These are phyloP conservation scores for Slavum lentiscoides DNA, from an alignment of 2,888 invertebrate species.

Conservation along the genomic window DNA sequence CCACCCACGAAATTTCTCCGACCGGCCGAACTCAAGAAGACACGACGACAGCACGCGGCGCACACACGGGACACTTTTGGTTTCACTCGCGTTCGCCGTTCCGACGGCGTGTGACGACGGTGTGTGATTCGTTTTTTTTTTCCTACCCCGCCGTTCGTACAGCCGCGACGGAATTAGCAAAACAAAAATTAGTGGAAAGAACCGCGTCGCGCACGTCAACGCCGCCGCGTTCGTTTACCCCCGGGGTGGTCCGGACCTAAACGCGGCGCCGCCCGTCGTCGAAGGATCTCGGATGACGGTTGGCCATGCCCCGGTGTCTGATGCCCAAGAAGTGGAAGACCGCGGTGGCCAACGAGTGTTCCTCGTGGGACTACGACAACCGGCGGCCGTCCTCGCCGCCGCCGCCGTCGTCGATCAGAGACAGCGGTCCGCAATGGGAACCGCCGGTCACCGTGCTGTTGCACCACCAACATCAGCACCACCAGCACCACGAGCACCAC, in stretches of 20 bases:
- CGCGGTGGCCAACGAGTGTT: slow-evolving; percentile 56
- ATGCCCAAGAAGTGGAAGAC: slow-evolving; percentile 90
- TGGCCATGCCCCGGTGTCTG: slow-evolving; percentile 84
- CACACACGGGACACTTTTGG: no score
- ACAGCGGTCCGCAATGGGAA: slow-evolving; percentile 32
- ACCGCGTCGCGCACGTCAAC: no score
- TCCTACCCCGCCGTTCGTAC: no score
- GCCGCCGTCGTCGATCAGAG: slow-evolving; percentile 44
- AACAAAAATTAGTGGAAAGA: no score
- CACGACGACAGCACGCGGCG: no score
- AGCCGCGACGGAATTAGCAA: no score
- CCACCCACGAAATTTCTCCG: no score
- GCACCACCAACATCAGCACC: slow-evolving; percentile 37
- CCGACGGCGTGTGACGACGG: no score
- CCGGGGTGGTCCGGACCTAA: background rate
- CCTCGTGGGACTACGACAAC: slow-evolving; percentile 40
- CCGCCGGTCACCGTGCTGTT: slow-evolving; percentile 53
- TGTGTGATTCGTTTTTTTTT: no score
- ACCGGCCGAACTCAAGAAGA: no score
- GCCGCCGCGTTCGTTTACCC: no score
- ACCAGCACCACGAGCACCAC: slow-evolving; percentile 54
- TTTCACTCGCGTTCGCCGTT: no score
- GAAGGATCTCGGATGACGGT: slow-evolving; percentile 41
- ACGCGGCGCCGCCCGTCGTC: background rate
- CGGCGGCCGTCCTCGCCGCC: slow-evolving; percentile 51